Evolutionary conservation across 1,140 invertebrate species (phyloP).

Genomic region (Lasioglossum albipes): DNA sequence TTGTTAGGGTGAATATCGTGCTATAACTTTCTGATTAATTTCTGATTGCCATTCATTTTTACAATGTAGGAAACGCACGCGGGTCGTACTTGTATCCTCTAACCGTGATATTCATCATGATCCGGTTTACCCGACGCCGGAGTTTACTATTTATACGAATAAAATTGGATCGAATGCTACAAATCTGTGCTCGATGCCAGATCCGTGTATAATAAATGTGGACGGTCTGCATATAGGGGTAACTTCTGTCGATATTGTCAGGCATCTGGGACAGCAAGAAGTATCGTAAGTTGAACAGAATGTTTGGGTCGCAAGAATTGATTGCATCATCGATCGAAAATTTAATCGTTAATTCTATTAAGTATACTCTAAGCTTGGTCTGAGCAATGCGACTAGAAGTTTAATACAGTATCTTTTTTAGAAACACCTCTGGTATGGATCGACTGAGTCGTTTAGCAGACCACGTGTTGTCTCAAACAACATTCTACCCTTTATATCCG

Average conservation of each 20-base stretch:
- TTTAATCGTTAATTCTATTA: too few species aligned
- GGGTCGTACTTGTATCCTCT: slow-evolving; percentile 88
- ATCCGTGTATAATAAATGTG: slow-evolving; percentile 90
- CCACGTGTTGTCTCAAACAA: slow-evolving; percentile 88
- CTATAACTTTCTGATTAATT: not conserved
- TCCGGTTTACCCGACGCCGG: slow-evolving; percentile 90
- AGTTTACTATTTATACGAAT: slow-evolving; percentile 79
- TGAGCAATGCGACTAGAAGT: not conserved
- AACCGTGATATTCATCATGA: slow-evolving; percentile 88
- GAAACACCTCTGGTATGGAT: slow-evolving; percentile 78
- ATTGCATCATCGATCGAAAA: too few species aligned
- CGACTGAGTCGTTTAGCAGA: slow-evolving; percentile 86
- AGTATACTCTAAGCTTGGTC: too few species aligned
- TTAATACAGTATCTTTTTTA: slow-evolving; percentile 57
- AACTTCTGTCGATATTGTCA: slow-evolving; percentile 90
- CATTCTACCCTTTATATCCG: slow-evolving; percentile 91
- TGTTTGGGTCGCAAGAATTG: too few species aligned
- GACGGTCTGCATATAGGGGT: slow-evolving; percentile 88
- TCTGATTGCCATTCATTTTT: not conserved
- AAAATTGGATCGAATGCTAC: slow-evolving; percentile 52
- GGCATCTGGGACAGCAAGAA: slow-evolving; percentile 90
- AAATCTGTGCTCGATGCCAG: slow-evolving; percentile 85
- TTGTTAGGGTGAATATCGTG: not conserved
- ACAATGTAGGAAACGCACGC: slow-evolving; percentile 83
- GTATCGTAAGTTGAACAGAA: slow-evolving; percentile 83